Conservation (phyloP, 1,140 invertebrate species). For the Bombus turneri region DNA sequence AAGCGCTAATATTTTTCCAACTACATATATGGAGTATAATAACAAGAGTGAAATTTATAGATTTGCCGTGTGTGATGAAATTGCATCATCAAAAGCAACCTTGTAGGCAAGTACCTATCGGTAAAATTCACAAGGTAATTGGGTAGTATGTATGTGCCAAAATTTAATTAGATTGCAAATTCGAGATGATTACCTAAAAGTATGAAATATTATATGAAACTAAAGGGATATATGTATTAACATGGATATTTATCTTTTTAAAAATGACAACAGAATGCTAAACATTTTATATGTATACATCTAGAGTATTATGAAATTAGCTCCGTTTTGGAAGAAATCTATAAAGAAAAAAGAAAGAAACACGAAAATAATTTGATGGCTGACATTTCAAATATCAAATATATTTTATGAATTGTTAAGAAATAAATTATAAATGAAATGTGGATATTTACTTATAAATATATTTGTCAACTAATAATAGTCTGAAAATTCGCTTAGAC, state of each 20-base stretch:
- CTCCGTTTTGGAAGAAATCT: too few species aligned
- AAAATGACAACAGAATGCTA: neutral
- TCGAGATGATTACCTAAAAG: neutral
- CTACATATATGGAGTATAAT: conserved; percentile 25
- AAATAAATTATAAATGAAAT: too few species aligned
- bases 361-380: too few species aligned
- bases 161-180: conserved; percentile 55
- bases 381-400: too few species aligned
- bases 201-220: neutral
- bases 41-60: conserved; percentile 27
- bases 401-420: too few species aligned
- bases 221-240: neutral
- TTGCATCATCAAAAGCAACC: conserved; percentile 1
- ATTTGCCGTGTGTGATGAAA: neutral
- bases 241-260: neutral
- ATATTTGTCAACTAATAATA: too few species aligned
- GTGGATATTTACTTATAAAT: too few species aligned
- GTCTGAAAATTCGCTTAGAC: too few species aligned
- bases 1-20: conserved; percentile 24
- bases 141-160: too few species aligned
- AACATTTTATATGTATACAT: neutral
- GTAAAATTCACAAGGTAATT: conserved; percentile 23
- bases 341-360: too few species aligned
- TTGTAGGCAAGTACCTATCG: neutral
- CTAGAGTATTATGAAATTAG: neutral